phyloP scores from a whole-genome alignment of 2,113 vertebrate genomes.

The Pedionomus torquatus region DNA sequence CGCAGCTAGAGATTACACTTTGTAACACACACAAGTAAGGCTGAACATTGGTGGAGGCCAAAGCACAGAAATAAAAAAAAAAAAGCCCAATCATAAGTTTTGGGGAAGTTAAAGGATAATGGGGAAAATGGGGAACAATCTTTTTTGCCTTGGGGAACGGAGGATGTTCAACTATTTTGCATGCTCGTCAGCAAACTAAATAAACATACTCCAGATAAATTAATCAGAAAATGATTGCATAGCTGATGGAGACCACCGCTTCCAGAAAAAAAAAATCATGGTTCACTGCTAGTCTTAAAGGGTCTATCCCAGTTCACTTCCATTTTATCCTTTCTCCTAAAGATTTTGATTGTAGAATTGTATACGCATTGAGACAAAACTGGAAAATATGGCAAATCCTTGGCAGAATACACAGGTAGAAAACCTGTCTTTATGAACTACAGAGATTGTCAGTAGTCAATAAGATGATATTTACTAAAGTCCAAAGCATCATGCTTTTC shows the following conservation, averaged over 20 bases:
- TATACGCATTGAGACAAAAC: background rate
- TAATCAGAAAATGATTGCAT: background rate
- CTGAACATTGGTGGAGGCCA: background rate
- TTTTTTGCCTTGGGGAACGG: fast-evolving
- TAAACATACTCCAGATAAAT: background rate
- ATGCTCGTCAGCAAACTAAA: background rate
- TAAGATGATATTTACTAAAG: background rate
- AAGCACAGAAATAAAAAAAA: too few species aligned
- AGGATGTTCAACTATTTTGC: background rate
- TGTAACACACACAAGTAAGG: background rate
- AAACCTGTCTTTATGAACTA: background rate
- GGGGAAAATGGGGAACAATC: background rate
- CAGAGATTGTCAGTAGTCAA: background rate
- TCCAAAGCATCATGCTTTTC: background rate
- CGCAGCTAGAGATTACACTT: background rate
- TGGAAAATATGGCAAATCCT: background rate
- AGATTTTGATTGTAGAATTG: background rate
- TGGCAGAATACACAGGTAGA: background rate
- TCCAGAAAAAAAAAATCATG: background rate
- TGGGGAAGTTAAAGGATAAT: too few species aligned
- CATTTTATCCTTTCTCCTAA: background rate
- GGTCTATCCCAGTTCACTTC: background rate
- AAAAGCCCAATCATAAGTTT: too few species aligned
- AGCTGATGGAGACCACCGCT: background rate
- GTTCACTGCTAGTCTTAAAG: background rate